phyloP scores from a whole-genome alignment of 64 coral and sea anemone genomes.

The Pachyseris speciosa region DNA sequence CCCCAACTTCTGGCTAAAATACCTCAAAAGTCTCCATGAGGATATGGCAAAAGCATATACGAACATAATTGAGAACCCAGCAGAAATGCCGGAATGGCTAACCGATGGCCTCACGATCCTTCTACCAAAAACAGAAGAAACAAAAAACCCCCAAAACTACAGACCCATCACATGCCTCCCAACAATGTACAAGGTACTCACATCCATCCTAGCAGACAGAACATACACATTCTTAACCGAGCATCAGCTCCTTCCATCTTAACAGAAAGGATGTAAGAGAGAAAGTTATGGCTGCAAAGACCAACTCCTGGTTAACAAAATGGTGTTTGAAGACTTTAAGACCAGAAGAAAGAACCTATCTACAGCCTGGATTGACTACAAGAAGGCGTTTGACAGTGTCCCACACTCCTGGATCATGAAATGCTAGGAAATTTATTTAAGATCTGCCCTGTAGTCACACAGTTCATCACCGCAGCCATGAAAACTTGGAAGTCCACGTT shows the following conservation, averaged over 20 bases:
- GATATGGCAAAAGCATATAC: conserved; percentile 4
- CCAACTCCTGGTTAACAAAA: background rate
- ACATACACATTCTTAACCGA: background rate
- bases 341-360: background rate
- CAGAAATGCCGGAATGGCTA: background rate
- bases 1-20: conserved; percentile 16
- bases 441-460: no score
- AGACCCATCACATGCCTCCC: conserved; percentile 12
- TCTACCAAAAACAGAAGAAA: conserved; percentile 9
- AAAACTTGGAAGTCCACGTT: no score
- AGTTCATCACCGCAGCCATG: no score
- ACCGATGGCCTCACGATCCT: background rate
- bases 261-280: conserved; percentile 12
- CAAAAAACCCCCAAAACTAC: background rate
- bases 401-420: no score
- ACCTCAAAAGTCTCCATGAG: background rate
- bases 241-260: background rate
- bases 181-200: conserved; percentile 16
- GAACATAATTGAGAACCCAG: background rate
- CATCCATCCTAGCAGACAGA: background rate
- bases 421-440: no score
- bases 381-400: no score
- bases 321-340: background rate
- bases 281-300: conserved; percentile 26
- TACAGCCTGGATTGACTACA: background rate